Evolutionary conservation across 2,113 vertebrate species (phyloP), one percentile per base, ranked within the genome.

Genomic region (Pardalotus punctatus): DNA sequence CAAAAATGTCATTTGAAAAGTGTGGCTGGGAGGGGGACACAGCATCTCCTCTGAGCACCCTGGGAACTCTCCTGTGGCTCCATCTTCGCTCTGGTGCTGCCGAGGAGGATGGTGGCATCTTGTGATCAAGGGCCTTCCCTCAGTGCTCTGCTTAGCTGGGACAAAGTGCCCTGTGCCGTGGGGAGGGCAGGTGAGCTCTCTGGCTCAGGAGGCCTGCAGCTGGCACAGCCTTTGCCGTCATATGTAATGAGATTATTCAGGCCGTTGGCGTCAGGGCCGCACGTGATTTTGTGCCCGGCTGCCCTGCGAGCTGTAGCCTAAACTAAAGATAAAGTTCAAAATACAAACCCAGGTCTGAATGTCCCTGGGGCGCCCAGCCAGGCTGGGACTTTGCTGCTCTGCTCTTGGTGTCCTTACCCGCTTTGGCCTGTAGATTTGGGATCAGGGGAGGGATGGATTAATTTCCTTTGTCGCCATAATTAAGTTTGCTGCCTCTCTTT

Each of bases 171-270:
- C 8, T 50, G n/a, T 73, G 7, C 83, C 45, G 40, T 1, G 6
- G 36, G 33, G 69, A 71, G 83, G 78, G 85, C 92, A 91, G 94
- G 94, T 76, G 88, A 90, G 92, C 61, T 5, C 61, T 5, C 8
- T 76, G 87, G 69, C 81, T 27, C 18, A 1, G 27, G 71, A 5
- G 1, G 4, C 10, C 72, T 65, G 86, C n/a, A 31, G 74, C 90
- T 43, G 77, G 89, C 76, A 42, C 61, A 11, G 83, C 18, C 1
- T 57, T 54, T 36, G 73, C 91, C 1, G 5, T 97, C 64, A 2
- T 16, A 5, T 43, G 90, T 93, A 95, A 96, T 86, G 90, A 36
- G 96, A 94, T 96, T 94, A 96, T 95, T 95, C 50, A 9, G 89
- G 96, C 85, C 0, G 0, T 5, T 92, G 91, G 90, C 85, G 67